phyloP scores from a whole-genome alignment of 2,797 vertebrate genomes.

The Anguilla pacifica region DNA sequence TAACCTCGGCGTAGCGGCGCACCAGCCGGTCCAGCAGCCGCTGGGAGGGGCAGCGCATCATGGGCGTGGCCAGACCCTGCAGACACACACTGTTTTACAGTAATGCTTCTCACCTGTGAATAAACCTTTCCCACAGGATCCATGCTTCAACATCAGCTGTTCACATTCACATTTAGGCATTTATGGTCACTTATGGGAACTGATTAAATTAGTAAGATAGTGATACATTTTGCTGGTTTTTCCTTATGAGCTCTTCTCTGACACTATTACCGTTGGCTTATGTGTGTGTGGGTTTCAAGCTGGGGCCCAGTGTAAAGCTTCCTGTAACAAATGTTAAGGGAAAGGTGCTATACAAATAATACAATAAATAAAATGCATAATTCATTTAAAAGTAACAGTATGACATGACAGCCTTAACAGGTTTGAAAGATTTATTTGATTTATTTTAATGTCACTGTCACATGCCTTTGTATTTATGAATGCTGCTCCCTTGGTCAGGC shows the following conservation, averaged over 20 bases:
- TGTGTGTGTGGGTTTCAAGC: neutral
- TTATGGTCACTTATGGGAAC: neutral
- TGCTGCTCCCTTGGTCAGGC: neutral
- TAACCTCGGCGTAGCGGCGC: conserved; percentile 77
- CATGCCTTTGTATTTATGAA: neutral
- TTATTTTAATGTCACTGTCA: neutral
- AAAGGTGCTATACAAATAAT: neutral
- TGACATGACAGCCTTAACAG: neutral
- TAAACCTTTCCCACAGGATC: too few species aligned
- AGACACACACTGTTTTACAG: neutral
- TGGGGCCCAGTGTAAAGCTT: neutral
- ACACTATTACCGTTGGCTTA: neutral
- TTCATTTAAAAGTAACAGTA: neutral
- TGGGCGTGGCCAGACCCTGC: conserved; percentile 73
- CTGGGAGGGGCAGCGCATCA: conserved; percentile 81
- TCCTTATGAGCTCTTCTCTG: neutral
- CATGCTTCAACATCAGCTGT: neutral
- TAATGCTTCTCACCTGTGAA: neutral
- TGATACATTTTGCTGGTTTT: too few species aligned
- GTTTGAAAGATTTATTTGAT: too few species aligned
- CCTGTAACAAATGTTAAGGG: neutral
- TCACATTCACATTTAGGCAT: neutral
- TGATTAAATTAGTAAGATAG: neutral
- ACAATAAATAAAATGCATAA: neutral
- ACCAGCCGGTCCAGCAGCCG: conserved; percentile 79